Evolutionary conservation across 2,113 vertebrate genomes (phyloP).

Genomic region (Osmerus mordax): DNA sequence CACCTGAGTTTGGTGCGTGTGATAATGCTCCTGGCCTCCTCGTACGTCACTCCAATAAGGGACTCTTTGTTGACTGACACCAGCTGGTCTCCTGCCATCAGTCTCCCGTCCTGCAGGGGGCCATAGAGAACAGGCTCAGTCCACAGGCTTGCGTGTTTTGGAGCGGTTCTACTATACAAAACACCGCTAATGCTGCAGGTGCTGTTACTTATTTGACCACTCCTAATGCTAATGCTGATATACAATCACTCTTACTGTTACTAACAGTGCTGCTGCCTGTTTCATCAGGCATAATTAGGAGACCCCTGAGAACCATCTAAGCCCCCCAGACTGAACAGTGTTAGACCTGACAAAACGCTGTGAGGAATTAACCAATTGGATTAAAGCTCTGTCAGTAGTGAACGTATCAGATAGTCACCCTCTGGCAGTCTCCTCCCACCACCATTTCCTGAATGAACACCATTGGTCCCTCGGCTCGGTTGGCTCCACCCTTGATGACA

Average conservation of each 20-base stretch:
- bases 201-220: no score
- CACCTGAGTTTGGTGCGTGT: constrained; percentile 81
- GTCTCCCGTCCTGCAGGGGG: constrained; percentile 81
- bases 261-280: no score
- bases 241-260: no score
- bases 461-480: constrained; percentile 87
- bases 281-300: no score
- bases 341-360: no score
- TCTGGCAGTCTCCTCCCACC: constrained; percentile 88
- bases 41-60: constrained; percentile 86
- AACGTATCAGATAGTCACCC: constrained; percentile 69
- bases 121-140: not conserved
- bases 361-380: no score
- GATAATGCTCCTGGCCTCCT: constrained; percentile 86
- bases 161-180: no score
- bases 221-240: no score
- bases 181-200: no score
- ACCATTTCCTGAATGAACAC: constrained; percentile 88
- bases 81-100: constrained; percentile 89
- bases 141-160: not conserved
- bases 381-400: not conserved
- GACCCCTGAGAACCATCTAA: no score
- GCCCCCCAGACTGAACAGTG: no score
- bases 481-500: constrained; percentile 84
- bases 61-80: constrained; percentile 93